These are phyloP conservation scores for Galerucella pusilla DNA, from an alignment of 2,888 invertebrate species.

Conservation along the genomic window DNA sequence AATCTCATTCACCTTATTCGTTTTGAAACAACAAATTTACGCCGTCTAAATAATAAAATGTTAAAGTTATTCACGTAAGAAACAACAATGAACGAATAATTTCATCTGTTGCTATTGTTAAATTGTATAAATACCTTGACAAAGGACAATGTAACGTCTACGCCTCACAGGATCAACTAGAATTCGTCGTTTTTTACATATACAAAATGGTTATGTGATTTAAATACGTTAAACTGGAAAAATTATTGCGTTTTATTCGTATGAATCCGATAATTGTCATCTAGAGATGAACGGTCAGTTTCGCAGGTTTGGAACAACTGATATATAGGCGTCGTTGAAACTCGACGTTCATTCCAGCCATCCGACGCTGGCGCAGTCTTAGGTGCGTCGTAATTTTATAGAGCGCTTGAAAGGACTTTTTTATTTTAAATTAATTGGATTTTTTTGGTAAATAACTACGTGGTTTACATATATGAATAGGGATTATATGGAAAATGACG, in stretches of 20 bases:
- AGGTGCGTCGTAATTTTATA: constrained; percentile 7
- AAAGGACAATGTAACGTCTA: constrained; percentile 9
- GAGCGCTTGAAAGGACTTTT: neutral
- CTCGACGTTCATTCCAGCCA: constrained; percentile 9
- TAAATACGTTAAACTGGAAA: neutral
- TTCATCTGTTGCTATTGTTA: constrained; percentile 13
- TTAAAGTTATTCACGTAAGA: neutral
- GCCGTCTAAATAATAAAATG: neutral
- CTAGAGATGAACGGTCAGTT: neutral
- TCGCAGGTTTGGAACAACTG: constrained; percentile 1
- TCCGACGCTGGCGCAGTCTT: constrained; percentile 13
- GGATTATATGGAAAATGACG: no score
- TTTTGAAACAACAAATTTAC: neutral
- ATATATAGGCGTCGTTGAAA: constrained; percentile 14
- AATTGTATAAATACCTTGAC: constrained; percentile 21
- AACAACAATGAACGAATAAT: constrained; percentile 5
- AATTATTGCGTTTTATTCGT: constrained; percentile 17
- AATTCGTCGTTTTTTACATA: neutral
- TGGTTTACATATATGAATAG: neutral
- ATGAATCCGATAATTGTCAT: constrained; percentile 4
- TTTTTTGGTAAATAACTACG: neutral
- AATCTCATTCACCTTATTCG: no score
- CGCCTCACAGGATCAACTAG: neutral
- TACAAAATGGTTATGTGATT: neutral
- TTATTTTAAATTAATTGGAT: neutral